Evolutionary conservation across 1,140 invertebrate genomes (phyloP).

Genomic region (Drosophila mayri): DNA sequence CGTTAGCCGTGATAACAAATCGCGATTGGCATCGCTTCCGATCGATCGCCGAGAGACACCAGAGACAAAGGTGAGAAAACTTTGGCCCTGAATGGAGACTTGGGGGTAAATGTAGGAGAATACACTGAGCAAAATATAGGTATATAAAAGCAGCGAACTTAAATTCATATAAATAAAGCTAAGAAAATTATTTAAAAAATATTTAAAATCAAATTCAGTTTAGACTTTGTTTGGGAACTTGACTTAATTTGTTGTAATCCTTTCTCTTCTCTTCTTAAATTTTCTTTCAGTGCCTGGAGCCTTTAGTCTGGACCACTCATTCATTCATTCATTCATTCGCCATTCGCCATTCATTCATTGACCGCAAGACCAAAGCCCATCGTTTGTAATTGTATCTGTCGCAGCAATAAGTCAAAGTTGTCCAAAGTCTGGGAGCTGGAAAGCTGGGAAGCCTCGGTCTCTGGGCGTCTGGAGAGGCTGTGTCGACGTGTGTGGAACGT

Average conservation of each 20-base stretch:
- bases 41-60: slow-evolving; percentile 43
- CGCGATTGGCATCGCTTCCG: slow-evolving; percentile 79
- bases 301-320: slow-evolving; percentile 25
- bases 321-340: slow-evolving; percentile 53
- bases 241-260: background rate
- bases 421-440: slow-evolving; percentile 33
- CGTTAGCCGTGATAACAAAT: slow-evolving; percentile 74
- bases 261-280: no score
- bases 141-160: background rate
- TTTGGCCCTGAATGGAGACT: slow-evolving; percentile 19
- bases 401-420: slow-evolving; percentile 79
- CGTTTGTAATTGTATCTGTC: slow-evolving; percentile 81
- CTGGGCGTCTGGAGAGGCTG: background rate
- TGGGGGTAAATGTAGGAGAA: background rate
- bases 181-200: background rate
- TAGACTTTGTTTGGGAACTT: background rate
- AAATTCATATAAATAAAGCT: background rate
- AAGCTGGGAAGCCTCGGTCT: background rate
- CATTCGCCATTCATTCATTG: slow-evolving; percentile 63
- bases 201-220: background rate
- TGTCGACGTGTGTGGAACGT: slow-evolving; percentile 29
- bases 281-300: background rate
- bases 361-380: slow-evolving; percentile 66
- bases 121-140: background rate
- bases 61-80: slow-evolving; percentile 77